Evolutionary conservation across 37 sponge, comb jelly and placozoan genomes (phyloP).

Genomic region (Eunapius fragilis): DNA sequence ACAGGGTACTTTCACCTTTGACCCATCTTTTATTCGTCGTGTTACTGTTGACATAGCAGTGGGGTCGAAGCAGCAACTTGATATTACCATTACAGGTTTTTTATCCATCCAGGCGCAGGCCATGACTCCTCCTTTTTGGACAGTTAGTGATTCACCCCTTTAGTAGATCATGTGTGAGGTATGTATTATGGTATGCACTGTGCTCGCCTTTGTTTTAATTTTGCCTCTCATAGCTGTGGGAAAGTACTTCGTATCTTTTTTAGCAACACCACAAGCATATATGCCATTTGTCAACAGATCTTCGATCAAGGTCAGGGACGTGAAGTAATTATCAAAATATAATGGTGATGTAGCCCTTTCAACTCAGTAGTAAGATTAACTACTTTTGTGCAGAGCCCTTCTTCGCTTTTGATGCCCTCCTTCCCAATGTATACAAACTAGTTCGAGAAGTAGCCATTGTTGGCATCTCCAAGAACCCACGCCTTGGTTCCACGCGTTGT

Average conservation of each 20-base stretch:
- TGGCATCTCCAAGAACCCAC: conserved; percentile 20
- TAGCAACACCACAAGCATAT: conserved; percentile 12
- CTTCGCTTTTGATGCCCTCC: neutral
- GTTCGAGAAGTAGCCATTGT: neutral
- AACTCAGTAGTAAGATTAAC: conserved; percentile 19
- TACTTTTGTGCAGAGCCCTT: conserved; percentile 5
- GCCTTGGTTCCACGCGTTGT: conserved; percentile 43
- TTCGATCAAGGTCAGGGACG: neutral
- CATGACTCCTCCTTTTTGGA: neutral
- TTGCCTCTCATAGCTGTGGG: neutral
- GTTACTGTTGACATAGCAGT: neutral
- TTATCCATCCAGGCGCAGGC: conserved; percentile 15
- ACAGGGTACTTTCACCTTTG: conserved; percentile 15
- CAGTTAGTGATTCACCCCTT: conserved; percentile 13
- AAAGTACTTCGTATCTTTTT: conserved; percentile 8
- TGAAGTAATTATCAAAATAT: conserved; percentile 36
- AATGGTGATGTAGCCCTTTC: conserved; percentile 2
- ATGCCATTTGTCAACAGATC: conserved; percentile 11
- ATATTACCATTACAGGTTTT: conserved; percentile 5
- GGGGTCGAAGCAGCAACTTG: conserved; percentile 6
- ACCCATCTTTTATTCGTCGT: conserved; percentile 20
- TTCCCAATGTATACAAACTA: conserved; percentile 16
- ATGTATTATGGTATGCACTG: neutral
- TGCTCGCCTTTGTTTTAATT: neutral
- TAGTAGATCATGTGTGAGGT: neutral